A percentile compares a stretch with the other conserved stretches of the same genome.
phyloP scores from a whole-genome alignment of 2,888 invertebrate genomes.

The Tetanocera ferruginea region DNA sequence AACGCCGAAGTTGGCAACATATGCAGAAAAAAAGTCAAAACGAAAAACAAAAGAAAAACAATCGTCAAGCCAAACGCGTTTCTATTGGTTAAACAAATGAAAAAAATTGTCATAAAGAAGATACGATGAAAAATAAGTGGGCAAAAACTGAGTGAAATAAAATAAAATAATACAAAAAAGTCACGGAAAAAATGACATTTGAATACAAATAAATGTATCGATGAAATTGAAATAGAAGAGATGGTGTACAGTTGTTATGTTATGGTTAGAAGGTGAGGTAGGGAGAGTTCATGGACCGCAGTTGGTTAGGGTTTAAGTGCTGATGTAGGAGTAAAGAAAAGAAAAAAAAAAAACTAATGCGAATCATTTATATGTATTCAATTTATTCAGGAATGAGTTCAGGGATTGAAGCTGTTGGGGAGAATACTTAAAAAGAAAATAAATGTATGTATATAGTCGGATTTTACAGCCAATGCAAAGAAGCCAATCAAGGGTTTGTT shows the following conservation, averaged over 20 bases:
- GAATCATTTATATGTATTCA: not conserved
- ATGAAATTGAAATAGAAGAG: slow-evolving; percentile 8
- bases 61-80: not conserved
- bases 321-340: not conserved
- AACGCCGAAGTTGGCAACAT: slow-evolving; percentile 28
- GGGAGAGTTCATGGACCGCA: not conserved
- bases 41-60: not conserved
- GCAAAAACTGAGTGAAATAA: not conserved
- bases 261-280: not conserved
- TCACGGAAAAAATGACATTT: slow-evolving; percentile 59
- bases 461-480: too few relatives aligned
- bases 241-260: not conserved
- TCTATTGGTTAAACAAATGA: not conserved
- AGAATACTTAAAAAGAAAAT: too few relatives aligned
- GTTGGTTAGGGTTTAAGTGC: not conserved
- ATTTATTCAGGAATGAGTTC: not conserved
- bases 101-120: not conserved
- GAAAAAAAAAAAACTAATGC: not conserved
- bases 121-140: slow-evolving; percentile 18
- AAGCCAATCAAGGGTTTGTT: too few relatives aligned
- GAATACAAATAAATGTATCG: slow-evolving; percentile 55
- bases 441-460: too few relatives aligned
- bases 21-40: slow-evolving; percentile 14
- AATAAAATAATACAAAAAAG: not conserved
- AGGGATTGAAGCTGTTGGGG: too few relatives aligned